Base-by-base conservation (phyloP, 1,140 invertebrate genomes). In the Drosophila orosa region DNA sequence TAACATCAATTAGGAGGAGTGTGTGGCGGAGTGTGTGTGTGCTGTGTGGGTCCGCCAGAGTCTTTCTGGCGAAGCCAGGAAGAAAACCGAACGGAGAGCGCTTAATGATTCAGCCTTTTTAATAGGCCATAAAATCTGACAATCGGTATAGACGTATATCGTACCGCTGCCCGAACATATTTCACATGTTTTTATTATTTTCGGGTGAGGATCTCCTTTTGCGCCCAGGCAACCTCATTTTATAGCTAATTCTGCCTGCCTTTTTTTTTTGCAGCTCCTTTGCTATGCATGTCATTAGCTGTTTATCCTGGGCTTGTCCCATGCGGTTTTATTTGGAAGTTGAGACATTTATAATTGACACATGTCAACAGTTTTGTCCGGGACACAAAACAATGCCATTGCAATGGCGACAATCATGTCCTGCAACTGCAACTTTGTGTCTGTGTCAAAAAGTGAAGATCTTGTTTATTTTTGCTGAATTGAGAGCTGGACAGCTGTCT, bases 131-230 rank as follows among this genome's bases (percentile, higher is more conserved):
- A 86, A 86, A 86, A 86, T 89, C 67, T 82, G 24, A 89, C 87
- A 87, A 87, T 89, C 83, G 83, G 71, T 76, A 83, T 89, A 83
- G 83, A 57, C 68, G 62, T 67, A 52, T 75, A 52, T 75, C 79
- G 84, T 65, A 57, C 60, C 83, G 52, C 54, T 86, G 83, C 69
- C 67, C 83, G 83, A 68, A 79, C 83, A 86, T 89, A 86, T 86
- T 86, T 89, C 83, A 86, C 82, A 83, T 86, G 83, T 87, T 86
- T 87, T 86, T 87, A 86, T 79, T 86, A 83, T 86, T 77, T 87
- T 87, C 27, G 82, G 78, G 69, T 63, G 78, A 80, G 56, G 40
- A 29, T 58, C 56, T 19, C 71, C 71, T 17, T 62, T 39, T 58
- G 37, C 8, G 17, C 24, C 24, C 29, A 45, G 40, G 31, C 50